Evolutionary conservation across 2,113 vertebrate genomes (phyloP).

Genomic region (Hypomesus transpacificus): DNA sequence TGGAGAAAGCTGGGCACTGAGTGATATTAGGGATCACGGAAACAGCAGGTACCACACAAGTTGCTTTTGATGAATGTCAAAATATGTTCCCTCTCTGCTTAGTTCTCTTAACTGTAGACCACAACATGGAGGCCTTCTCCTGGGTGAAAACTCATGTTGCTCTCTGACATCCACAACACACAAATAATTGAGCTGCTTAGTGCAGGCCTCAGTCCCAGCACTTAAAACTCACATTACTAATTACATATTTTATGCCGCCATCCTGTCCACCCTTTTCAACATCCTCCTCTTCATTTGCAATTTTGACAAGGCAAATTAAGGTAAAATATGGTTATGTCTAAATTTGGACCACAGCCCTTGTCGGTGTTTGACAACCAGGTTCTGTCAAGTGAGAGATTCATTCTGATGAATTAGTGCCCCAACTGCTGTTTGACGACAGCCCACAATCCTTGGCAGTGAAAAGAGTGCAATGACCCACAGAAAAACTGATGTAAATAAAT

Average conservation of each 20-base stretch:
- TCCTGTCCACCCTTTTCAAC: constrained; percentile 8
- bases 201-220: background rate
- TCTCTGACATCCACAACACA: constrained; percentile 3
- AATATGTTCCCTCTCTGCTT: background rate
- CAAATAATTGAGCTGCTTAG: constrained; percentile 14
- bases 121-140: background rate
- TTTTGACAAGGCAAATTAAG: background rate
- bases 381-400: background rate
- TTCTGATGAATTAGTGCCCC: background rate
- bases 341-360: background rate
- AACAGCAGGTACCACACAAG: too few species aligned
- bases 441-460: background rate
- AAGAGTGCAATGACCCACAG: background rate
- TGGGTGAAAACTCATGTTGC: constrained; percentile 3
- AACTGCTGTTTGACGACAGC: background rate
- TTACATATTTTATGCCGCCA: constrained; percentile 22
- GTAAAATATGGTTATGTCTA: background rate
- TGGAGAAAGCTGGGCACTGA: too few species aligned
- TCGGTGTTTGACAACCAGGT: background rate
- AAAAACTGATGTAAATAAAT: background rate
- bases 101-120: background rate
- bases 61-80: too few species aligned
- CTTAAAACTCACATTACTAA: constrained; percentile 25
- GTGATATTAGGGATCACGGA: too few species aligned
- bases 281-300: constrained; percentile 6